Evolutionary conservation across 1,140 invertebrate genomes (phyloP).

Genomic region (Lepeophtheirus salmonis): DNA sequence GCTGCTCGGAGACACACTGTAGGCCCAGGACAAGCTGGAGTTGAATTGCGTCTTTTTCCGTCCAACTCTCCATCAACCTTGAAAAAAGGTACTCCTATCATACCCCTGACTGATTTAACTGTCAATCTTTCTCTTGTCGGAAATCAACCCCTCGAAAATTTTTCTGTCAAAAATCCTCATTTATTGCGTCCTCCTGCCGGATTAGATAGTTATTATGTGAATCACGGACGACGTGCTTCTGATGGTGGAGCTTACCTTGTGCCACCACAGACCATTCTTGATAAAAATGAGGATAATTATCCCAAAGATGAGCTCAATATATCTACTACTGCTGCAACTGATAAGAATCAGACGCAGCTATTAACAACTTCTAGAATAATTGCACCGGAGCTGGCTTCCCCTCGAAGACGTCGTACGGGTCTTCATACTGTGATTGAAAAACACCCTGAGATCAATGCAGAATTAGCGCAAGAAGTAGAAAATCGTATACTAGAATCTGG

Average conservation of each 20-base stretch:
- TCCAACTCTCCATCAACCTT: conserved; percentile 22
- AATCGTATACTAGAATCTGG: conserved; percentile 4
- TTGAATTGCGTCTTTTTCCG: conserved; percentile 37
- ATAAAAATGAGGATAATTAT: background rate
- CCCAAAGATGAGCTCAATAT: too few relatives aligned
- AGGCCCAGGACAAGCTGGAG: conserved; percentile 68
- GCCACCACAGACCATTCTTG: background rate
- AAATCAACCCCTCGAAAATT: conserved; percentile 56
- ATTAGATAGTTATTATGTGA: conserved; percentile 47
- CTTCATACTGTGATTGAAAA: conserved; percentile 13
- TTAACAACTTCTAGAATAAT: background rate
- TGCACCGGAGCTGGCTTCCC: background rate
- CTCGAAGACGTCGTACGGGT: conserved; percentile 10
- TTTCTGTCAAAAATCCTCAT: conserved; percentile 79
- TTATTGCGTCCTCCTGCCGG: conserved; percentile 72
- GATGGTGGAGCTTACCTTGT: conserved; percentile 80
- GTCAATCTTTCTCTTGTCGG: conserved; percentile 51
- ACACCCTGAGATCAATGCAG: conserved; percentile 7
- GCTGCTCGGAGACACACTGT: conserved; percentile 57
- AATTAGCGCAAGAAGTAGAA: conserved; percentile 8
- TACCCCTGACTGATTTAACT: conserved; percentile 45
- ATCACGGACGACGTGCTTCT: conserved; percentile 57
- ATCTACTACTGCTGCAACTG: too few relatives aligned
- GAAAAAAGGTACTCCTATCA: conserved; percentile 22
- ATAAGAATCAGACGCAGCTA: too few relatives aligned